Conservation (phyloP, 2,113 vertebrate genomes). For the Mola mola region DNA sequence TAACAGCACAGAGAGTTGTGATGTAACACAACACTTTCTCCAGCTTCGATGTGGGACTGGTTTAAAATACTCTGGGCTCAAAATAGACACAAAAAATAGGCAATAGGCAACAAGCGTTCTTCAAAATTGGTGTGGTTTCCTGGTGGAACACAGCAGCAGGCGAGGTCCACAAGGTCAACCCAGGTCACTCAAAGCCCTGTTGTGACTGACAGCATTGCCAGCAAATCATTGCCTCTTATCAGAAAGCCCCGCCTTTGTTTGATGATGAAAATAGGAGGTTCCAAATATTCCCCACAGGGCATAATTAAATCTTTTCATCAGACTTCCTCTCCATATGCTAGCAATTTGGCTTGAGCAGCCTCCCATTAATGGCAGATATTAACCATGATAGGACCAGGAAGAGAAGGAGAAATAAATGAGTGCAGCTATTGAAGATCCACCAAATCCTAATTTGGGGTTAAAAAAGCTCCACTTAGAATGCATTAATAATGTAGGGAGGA, state of each 20-base stretch:
- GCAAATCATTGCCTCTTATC: conserved; percentile 15
- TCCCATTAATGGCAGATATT: conserved; percentile 50
- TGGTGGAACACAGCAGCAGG: conserved; percentile 44
- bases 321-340: conserved; percentile 45
- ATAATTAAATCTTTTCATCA: conserved; percentile 68
- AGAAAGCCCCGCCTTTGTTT: conserved; percentile 7
- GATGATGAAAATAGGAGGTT: conserved; percentile 31
- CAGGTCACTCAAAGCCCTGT: neutral
- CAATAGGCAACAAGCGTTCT: conserved; percentile 57
- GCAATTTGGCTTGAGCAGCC: conserved; percentile 46
- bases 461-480: conserved; percentile 57
- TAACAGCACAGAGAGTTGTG: conserved; percentile 50
- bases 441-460: conserved; percentile 44
- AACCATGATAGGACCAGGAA: neutral
- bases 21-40: conserved; percentile 56
- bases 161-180: conserved; percentile 41
- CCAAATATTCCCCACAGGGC: conserved; percentile 36
- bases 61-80: conserved; percentile 60
- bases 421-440: conserved; percentile 10
- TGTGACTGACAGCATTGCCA: conserved; percentile 20
- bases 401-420: conserved; percentile 14
- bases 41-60: conserved; percentile 23
- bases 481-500: conserved; percentile 67
- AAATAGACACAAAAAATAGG: conserved; percentile 56
- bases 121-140: conserved; percentile 44